Base-by-base conservation (phyloP, 2,888 invertebrate species). In the Cephus runcator region DNA sequence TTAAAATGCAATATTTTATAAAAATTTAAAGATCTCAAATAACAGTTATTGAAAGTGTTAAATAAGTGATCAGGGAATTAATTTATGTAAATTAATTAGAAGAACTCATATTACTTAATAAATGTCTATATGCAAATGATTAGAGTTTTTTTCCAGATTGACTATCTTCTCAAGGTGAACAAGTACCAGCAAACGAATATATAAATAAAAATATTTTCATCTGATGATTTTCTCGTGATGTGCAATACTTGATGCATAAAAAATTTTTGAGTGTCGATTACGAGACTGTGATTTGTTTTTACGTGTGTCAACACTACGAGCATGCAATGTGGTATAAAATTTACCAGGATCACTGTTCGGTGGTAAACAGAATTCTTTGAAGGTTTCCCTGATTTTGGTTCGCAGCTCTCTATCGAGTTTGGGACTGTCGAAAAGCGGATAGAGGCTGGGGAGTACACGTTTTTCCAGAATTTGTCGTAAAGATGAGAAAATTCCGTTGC, bases 391-490 rank as follows among this genome's bases (percentile, higher is more conserved):
- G 69, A 99, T 96, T 92, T 98, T 95, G 81, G 94, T 94, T 81
- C 97, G 93, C 83, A 98, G 92, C 90, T 98, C 98, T 83, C 95
- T 93, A 91, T 98, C 98, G 83, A 98, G 92, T 89, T 97, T 97
- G 4, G 96, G 95, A 89, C 97, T 97, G 89, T 97, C 97, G 92
- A 98, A 97, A 78, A 98, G 92, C 11, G 97, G 97, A 86, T 96
- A 95, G 78, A 98, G 92, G 82, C 96, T 96, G n/a, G 96, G 96
- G 81, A 98, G 92, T 36, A 99, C 99, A 90, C 98, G 94, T 92
- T 99, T 99, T 87, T 97, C 97, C 82, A 97, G 93, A 86, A 98
- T 98, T 90, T 97, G 96, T 85, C 95, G 93, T 33, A 98, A 92
- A 9, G 98, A 97, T 81, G 96, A 95, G 90, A 95, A 96, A 87